Conservation (phyloP, 2,797 vertebrate species). For the Setipinna tenuifilis region DNA sequence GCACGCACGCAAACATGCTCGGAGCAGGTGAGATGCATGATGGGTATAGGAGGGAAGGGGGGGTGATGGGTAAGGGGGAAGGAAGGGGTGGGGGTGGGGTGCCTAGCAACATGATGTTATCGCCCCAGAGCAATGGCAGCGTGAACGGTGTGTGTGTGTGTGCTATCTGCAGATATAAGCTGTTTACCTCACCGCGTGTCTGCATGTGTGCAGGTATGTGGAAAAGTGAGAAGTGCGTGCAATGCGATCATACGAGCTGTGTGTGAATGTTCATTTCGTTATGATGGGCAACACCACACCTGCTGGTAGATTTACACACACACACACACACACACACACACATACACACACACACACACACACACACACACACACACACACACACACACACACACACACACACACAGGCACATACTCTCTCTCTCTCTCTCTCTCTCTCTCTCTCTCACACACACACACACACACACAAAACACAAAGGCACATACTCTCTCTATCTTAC, state of each 20-base stretch:
- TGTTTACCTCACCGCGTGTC: background rate
- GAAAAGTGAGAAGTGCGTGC: background rate
- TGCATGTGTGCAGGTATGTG: background rate
- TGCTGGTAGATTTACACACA: too few relatives aligned
- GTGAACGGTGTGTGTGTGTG: background rate
- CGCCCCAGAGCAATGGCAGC: background rate
- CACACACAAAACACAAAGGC: too few relatives aligned
- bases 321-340: too few relatives aligned
- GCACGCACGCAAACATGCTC: background rate
- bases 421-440: too few relatives aligned
- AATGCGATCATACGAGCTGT: background rate
- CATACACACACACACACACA: too few relatives aligned
- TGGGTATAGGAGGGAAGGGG: background rate
- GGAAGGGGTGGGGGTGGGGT: constrained; percentile 17
- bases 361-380: too few relatives aligned
- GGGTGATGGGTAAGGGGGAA: constrained; percentile 5
- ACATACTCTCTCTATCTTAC: too few relatives aligned
- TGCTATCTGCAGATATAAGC: background rate
- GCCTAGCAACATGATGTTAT: background rate
- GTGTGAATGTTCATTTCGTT: too few relatives aligned
- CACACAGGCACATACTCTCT: too few relatives aligned
- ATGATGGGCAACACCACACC: too few relatives aligned
- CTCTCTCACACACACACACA: too few relatives aligned
- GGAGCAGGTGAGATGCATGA: background rate
- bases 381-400: too few relatives aligned